Base-by-base conservation (phyloP, 1,140 invertebrate genomes). In the Olivierus martensii region DNA sequence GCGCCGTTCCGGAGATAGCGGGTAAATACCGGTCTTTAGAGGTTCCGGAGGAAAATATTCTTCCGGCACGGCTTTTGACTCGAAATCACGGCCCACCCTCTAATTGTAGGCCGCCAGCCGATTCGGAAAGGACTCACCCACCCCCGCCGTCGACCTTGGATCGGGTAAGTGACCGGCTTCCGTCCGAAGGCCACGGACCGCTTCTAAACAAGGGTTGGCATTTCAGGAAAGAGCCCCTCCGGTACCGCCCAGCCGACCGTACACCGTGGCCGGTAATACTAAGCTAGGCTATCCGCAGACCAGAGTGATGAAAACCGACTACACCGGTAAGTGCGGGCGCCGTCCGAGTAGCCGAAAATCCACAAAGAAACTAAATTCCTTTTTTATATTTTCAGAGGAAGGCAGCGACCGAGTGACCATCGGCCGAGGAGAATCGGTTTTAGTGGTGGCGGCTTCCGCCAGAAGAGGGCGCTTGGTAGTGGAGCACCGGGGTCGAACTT, bases 281-380 rank as follows among this genome's bases (percentile, higher is more conserved):
- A 91, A 90, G 71, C 67, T 92, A 49, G 81, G 84, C 57, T 92
- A 91, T 71, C 89, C 89, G 36, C 89, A 93, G 70, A 85, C 80
- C 47, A 78, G 89, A 63, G 72, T 86, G 34, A 87, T 92, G 84
- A 87, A 87, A 69, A 81, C 82, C 74, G 80, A 83, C 55, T 93
- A 83, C 71, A 81, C 83, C 67, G 79, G 79, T 80, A 70, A 67
- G 39, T 14, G 14, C 1, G 17, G 17, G 39, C 17, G 0, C 39
- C 17, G 14, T 9, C 39, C 14, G 10, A 38, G 37, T 11, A 11
- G 10, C 10, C 37, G 10, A 38, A 38, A 11, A 41, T 14, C 17
- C 17, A 11, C 14, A 6, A 3, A 15, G 12, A 1, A 18, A 41
- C 39, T 11, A 11, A 4, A 41, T 15, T 41, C 1, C 12, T 41